Percentiles rank a stretch among this genome's conserved stretches.
Evolutionary conservation across 2,888 invertebrate species (phyloP).

Genomic region (Acleris literana): DNA sequence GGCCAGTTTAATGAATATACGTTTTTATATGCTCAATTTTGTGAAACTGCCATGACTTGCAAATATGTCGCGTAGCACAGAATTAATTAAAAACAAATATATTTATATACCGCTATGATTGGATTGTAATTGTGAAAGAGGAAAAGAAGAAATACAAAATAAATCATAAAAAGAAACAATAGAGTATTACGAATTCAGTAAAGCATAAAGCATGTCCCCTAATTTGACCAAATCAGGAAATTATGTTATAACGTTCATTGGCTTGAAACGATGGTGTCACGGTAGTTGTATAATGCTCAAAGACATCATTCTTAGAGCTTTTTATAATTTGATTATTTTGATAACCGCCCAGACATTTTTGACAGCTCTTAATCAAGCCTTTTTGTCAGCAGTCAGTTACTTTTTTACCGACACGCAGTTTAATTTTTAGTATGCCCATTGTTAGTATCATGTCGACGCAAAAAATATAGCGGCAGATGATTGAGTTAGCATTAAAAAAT

Average conservation of each 20-base stretch:
- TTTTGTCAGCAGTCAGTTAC: slow-evolving; percentile 23
- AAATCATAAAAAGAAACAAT: neutral
- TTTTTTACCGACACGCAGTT: slow-evolving; percentile 15
- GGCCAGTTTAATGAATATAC: slow-evolving; percentile 2
- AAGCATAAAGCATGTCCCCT: slow-evolving; percentile 4
- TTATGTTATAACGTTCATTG: slow-evolving; percentile 6
- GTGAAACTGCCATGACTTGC: neutral
- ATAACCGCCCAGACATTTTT: slow-evolving; percentile 30
- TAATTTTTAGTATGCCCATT: slow-evolving; percentile 12
- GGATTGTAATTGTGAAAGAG: no score
- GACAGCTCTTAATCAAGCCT: slow-evolving; percentile 35
- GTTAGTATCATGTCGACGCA: slow-evolving; percentile 8
- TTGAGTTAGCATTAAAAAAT: neutral
- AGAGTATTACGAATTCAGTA: slow-evolving; percentile 3
- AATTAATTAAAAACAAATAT: neutral
- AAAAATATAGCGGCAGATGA: slow-evolving; percentile 11
- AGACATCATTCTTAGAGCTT: neutral
- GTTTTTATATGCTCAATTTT: neutral
- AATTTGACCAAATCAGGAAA: slow-evolving; percentile 12
- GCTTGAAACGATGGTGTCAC: slow-evolving; percentile 9
- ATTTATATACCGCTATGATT: neutral
- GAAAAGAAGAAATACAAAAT: no score
- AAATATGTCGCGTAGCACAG: neutral
- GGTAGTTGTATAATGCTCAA: slow-evolving; percentile 4
- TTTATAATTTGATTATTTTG: slow-evolving; percentile 12